These are phyloP conservation scores for Listrodromus nycthemerus DNA, from an alignment of 2,888 invertebrate species.

Conservation along the genomic window DNA sequence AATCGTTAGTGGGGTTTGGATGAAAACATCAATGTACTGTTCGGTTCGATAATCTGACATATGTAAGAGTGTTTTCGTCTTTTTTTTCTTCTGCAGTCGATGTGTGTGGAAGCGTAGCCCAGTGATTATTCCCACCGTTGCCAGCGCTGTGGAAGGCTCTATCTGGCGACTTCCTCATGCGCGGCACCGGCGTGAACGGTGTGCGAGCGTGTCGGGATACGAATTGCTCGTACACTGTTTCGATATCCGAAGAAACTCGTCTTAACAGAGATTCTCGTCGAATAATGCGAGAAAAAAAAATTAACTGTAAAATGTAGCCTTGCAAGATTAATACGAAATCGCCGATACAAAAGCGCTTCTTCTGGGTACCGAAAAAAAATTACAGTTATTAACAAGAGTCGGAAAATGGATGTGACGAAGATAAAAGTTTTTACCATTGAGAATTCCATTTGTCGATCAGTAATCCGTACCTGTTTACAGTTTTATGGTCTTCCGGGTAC, in stretches of 20 bases:
- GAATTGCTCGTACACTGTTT: conserved; percentile 29
- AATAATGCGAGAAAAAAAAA: not conserved
- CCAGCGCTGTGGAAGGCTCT: conserved; percentile 37
- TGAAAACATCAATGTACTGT: conserved; percentile 34
- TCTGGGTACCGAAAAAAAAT: too few relatives aligned
- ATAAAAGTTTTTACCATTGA: not conserved
- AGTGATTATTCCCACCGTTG: conserved; percentile 56
- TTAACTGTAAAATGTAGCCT: not conserved
- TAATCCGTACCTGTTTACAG: not conserved
- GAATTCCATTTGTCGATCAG: not conserved
- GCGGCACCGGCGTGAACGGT: conserved; percentile 14
- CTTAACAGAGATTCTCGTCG: not conserved
- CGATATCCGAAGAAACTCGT: not conserved
- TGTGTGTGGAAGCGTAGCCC: conserved; percentile 48
- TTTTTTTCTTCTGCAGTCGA: not conserved
- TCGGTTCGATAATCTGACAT: conserved; percentile 7
- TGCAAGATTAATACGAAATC: not conserved
- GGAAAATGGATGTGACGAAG: not conserved
- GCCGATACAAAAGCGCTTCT: too few relatives aligned
- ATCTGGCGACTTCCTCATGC: conserved; percentile 62
- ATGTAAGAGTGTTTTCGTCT: conserved; percentile 17
- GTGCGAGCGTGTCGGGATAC: conserved; percentile 41
- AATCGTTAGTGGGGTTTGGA: conserved; percentile 3
- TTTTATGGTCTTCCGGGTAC: not conserved
- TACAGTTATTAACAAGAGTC: not conserved